phyloP scores from a whole-genome alignment of 1,140 invertebrate species.

The Aphelinus certus region DNA sequence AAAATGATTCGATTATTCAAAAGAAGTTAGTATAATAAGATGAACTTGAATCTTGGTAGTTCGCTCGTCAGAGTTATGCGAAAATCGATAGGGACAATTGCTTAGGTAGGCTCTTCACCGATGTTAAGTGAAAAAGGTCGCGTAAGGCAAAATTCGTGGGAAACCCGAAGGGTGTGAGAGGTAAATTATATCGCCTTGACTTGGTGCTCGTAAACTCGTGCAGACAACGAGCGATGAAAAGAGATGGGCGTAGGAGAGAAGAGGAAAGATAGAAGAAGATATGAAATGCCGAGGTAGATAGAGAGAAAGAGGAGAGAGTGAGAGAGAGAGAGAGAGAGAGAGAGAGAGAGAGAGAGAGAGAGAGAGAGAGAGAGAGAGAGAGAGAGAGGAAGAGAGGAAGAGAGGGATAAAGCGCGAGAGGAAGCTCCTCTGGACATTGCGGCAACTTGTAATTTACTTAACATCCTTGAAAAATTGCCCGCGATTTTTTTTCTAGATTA shows the following conservation, averaged over 20 bases:
- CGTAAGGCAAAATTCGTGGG: neutral
- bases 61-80: neutral
- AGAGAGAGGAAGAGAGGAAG: too few relatives aligned
- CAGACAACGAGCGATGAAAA: slow-evolving; percentile 19
- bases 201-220: slow-evolving; percentile 15
- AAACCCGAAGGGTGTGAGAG: neutral
- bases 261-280: too few relatives aligned
- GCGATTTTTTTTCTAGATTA: slow-evolving; percentile 16
- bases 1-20: slow-evolving; percentile 10
- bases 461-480: neutral
- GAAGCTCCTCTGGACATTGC: neutral
- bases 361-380: too few relatives aligned
- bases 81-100: slow-evolving; percentile 19
- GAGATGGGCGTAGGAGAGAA: neutral
- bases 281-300: too few relatives aligned
- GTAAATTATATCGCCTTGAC: slow-evolving; percentile 10
- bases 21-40: neutral
- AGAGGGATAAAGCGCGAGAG: too few relatives aligned
- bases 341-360: too few relatives aligned
- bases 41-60: slow-evolving; percentile 14
- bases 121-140: slow-evolving; percentile 19
- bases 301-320: too few relatives aligned
- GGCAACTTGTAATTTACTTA: slow-evolving; percentile 2
- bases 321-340: too few relatives aligned
- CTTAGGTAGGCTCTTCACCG: slow-evolving; percentile 9